Conservation (phyloP, 2,113 vertebrate genomes). For the Salminus brasiliensis region DNA sequence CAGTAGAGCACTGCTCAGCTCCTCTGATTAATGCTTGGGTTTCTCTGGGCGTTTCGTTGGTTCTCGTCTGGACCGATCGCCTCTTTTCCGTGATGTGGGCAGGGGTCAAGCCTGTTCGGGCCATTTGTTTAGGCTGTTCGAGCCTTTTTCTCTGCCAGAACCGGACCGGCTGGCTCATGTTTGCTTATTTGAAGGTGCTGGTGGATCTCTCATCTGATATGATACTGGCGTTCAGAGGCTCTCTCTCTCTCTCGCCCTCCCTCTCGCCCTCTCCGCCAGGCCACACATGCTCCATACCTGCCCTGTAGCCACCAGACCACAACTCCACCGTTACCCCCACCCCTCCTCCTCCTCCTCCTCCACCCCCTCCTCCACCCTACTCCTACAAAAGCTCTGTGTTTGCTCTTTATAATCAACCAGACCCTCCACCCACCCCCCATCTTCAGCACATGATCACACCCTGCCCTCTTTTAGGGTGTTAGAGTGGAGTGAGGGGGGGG, state of each 20-base stretch:
- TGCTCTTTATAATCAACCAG: neutral
- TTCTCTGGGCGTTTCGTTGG: neutral
- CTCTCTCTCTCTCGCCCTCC: neutral
- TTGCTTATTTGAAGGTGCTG: neutral
- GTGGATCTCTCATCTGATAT: slow-evolving; percentile 1
- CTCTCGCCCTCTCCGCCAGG: neutral
- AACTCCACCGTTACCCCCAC: neutral
- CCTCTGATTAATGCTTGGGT: slow-evolving; percentile 24
- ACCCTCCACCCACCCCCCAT: slow-evolving; percentile 7
- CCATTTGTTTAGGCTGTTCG: slow-evolving; percentile 8
- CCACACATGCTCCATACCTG: neutral
- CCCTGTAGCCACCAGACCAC: neutral
- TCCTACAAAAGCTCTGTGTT: slow-evolving; percentile 28
- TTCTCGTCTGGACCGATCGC: neutral
- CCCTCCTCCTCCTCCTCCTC: neutral
- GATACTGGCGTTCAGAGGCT: neutral
- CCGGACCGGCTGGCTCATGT: neutral
- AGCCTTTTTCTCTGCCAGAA: neutral
- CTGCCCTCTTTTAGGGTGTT: slow-evolving; percentile 7
- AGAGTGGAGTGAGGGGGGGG: slow-evolving; percentile 3
- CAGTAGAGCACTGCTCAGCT: neutral
- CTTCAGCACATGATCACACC: slow-evolving; percentile 21
- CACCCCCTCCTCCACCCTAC: neutral
- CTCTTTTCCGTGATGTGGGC: neutral
- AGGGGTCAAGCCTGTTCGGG: slow-evolving; percentile 10